Conservation (phyloP, 1,140 invertebrate species). For the Eriocheir sinensis region DNA sequence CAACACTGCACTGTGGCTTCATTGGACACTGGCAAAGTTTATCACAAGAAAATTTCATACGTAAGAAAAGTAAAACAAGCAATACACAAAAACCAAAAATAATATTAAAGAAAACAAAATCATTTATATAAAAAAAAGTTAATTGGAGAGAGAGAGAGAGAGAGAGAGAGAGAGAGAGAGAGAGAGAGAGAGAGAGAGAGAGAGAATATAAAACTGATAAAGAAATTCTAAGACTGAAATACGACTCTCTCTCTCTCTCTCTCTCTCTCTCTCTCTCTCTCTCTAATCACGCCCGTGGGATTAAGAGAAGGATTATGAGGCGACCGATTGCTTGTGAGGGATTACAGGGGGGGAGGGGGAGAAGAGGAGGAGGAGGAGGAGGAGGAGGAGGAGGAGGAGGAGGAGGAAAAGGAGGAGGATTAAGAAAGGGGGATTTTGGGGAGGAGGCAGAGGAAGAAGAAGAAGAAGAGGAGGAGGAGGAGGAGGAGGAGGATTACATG, state of each 20-base stretch:
- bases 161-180: conserved; percentile 72
- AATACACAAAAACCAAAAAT: no score
- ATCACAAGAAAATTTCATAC: no score
- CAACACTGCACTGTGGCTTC: no score
- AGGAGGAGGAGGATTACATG: not conserved
- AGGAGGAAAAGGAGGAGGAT: not conserved
- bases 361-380: conserved; percentile 6
- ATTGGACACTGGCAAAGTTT: no score
- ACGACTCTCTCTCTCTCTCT: not conserved
- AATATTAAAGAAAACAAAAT: no score
- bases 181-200: conserved; percentile 63
- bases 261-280: not conserved
- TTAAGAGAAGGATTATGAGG: no score
- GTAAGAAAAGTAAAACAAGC: no score
- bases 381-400: not conserved
- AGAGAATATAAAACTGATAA: not conserved
- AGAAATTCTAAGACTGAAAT: not conserved
- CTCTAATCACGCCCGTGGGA: not conserved
- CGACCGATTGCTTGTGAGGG: not conserved
- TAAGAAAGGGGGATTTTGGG: no score
- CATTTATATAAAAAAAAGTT: no score
- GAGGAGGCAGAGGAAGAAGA: not conserved
- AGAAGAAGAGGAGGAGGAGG: not conserved
- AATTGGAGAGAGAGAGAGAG: conserved; percentile 57
- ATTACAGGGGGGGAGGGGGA: not conserved